Base-by-base conservation (phyloP, 2,888 invertebrate genomes). In the Cephus nigrinus region DNA sequence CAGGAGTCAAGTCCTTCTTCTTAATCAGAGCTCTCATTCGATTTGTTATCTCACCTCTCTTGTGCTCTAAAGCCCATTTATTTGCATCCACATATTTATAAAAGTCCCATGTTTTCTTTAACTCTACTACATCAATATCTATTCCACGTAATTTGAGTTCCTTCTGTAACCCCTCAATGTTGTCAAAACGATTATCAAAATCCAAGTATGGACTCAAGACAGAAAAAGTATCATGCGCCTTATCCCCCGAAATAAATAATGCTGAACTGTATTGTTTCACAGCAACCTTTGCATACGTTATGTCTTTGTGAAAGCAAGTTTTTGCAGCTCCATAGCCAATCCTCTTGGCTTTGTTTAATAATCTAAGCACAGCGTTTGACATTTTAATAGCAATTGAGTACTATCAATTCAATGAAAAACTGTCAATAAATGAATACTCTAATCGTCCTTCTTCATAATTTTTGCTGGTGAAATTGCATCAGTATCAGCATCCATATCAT, bases 161-260 rank as follows among this genome's bases (percentile, higher is more conserved):
- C 76, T 92, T 87, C 82, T 93, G 90, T 73, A 96, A 88, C 73
- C 88, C 86, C 3, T 92, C 87, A 73, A 92, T 91, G 75, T 95
- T 88, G 75, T 92, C 86, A 23, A 95, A 92, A 79, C 92, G 92
- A 76, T 93, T 92, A 32, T 94, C 92, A 83, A 94, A 94, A 88
- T 97, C 95, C 83, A 96, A 90, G 85, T 94, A 93, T 1, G 97
- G 97, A 31, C 93, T 93, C 33, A 97, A 89, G 80, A 94, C 94
- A 4, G 94, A 93, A 93, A 94, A 96, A 76, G 93, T 93, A 83
- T 95, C 94, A 30, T 93, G 93, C 1, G 96, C 96, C 89, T 95
- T 95, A 80, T 94, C 93, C 15, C 95, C 95, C 78, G 95, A 94
- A 81, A 96, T 93, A 87, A 94, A 95, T 55, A 96, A 88, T 69